These are phyloP conservation scores for Branchellion lobata DNA, from an alignment of 2,888 invertebrate genomes.

Conservation along the genomic window DNA sequence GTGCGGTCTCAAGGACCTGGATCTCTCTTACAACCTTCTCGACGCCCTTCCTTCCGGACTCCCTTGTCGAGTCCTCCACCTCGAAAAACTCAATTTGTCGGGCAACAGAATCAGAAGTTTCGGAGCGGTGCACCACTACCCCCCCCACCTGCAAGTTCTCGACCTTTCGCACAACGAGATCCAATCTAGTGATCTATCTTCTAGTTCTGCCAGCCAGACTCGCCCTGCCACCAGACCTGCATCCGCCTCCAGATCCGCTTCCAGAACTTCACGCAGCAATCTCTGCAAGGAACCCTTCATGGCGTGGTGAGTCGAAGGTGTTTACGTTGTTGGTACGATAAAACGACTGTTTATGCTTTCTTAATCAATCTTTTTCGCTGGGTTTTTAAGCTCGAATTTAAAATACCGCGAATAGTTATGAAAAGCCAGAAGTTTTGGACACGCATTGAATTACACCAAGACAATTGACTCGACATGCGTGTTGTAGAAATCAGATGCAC, in stretches of 20 bases:
- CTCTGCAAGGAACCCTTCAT: not conserved
- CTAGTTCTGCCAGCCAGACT: not conserved
- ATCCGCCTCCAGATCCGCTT: not conserved
- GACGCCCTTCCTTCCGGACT: constrained; percentile 81
- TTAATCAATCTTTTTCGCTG: too few species aligned
- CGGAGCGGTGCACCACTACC: constrained; percentile 86
- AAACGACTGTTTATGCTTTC: too few species aligned
- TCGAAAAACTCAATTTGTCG: constrained; percentile 84
- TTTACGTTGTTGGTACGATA: too few species aligned
- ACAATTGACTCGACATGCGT: too few species aligned
- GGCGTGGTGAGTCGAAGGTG: too few species aligned
- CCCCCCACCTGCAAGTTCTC: constrained; percentile 81
- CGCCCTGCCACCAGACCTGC: not conserved
- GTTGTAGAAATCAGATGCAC: too few species aligned
- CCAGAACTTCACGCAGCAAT: not conserved
- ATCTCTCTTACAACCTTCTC: constrained; percentile 87
- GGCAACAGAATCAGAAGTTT: constrained; percentile 75
- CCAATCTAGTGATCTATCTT: constrained; percentile 2
- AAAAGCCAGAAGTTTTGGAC: too few species aligned
- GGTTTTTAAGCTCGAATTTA: not conserved
- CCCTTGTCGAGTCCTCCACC: constrained; percentile 83
- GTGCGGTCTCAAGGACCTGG: constrained; percentile 66
- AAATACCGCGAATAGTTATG: not conserved
- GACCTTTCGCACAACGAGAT: constrained; percentile 91
- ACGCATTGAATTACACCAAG: too few species aligned